Conservation (phyloP, 2,888 invertebrate species). For the Ellobium chinense region DNA sequence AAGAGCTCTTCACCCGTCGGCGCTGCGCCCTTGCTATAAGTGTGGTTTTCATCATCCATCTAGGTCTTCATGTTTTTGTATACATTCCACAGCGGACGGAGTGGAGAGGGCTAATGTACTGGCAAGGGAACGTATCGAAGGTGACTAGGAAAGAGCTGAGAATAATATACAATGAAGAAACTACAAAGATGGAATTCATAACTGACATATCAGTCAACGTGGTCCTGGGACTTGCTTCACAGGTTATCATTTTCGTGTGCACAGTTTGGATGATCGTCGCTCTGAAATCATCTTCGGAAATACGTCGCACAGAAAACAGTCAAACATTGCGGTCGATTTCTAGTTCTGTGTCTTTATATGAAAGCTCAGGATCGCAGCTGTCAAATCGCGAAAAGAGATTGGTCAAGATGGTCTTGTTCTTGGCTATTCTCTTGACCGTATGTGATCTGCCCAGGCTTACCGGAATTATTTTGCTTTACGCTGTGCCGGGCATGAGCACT, state of each 20-base stretch:
- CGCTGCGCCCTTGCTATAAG: neutral
- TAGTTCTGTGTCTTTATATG: too few species aligned
- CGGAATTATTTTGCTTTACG: neutral
- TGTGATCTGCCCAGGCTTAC: neutral
- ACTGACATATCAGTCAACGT: neutral
- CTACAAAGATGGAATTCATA: neutral
- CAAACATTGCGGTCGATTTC: too few species aligned
- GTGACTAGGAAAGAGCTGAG: neutral
- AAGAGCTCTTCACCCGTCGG: conserved; percentile 10
- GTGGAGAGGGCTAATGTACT: neutral
- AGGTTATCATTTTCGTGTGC: neutral
- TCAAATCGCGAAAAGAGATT: neutral
- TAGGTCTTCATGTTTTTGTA: neutral
- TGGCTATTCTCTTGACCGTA: neutral
- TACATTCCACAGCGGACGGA: neutral
- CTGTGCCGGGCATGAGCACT: neutral
- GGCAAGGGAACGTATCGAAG: too few species aligned
- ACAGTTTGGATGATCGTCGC: neutral
- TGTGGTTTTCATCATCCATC: neutral
- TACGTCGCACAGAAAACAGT: too few species aligned
- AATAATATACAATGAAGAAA: neutral
- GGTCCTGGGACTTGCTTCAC: neutral
- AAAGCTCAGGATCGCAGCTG: neutral
- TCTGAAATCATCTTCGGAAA: neutral
- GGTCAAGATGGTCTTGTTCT: neutral